Conservation (phyloP, 2,797 vertebrate species). For the Chelonia mydas region DNA sequence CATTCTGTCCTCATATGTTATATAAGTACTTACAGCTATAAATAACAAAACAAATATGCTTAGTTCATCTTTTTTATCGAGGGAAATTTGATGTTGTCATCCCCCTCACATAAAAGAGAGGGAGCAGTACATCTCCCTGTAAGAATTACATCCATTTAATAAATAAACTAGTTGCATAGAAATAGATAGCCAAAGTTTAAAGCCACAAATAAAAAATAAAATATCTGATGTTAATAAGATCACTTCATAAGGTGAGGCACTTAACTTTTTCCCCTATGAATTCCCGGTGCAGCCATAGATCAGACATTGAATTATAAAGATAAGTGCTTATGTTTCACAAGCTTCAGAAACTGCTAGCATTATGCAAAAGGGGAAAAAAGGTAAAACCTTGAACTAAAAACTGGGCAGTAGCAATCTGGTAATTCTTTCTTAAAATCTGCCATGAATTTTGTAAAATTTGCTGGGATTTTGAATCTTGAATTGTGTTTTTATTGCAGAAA, state of each 20-base stretch:
- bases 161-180: constrained; percentile 57
- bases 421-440: not conserved
- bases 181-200: constrained; percentile 38
- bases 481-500: not conserved
- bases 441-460: not conserved
- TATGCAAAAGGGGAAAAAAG: constrained; percentile 8
- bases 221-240: constrained; percentile 43
- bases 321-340: constrained; percentile 39
- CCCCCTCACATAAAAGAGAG: constrained; percentile 47
- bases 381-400: constrained; percentile 9
- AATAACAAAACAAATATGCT: constrained; percentile 73
- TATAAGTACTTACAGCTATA: constrained; percentile 64
- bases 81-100: constrained; percentile 69
- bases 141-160: constrained; percentile 69
- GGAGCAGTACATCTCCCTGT: constrained; percentile 67
- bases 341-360: constrained; percentile 21
- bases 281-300: constrained; percentile 55
- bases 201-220: constrained; percentile 58
- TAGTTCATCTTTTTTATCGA: constrained; percentile 66
- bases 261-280: constrained; percentile 40
- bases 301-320: constrained; percentile 61
- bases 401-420: not conserved
- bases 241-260: constrained; percentile 22
- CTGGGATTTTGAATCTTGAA: not conserved
- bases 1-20: constrained; percentile 64